Percentiles rank a stretch among this genome's conserved stretches.
These are phyloP conservation scores for Heterohyrax brucei DNA, from an alignment of 2,797 vertebrate species.

Conservation along the genomic window DNA sequence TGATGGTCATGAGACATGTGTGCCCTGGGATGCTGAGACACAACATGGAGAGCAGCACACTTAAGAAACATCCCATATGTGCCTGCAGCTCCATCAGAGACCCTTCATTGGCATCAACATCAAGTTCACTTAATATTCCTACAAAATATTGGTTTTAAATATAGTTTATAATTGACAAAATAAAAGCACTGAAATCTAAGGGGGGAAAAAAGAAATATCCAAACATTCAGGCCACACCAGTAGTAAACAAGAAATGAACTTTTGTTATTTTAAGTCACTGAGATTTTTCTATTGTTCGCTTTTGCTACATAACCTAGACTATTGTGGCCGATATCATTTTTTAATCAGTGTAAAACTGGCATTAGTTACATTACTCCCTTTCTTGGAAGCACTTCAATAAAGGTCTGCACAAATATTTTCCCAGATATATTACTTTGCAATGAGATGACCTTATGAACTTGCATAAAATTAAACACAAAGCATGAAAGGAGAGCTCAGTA, in stretches of 20 bases:
- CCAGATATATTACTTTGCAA: not conserved
- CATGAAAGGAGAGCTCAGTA: not conserved
- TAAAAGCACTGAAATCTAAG: conserved; percentile 48
- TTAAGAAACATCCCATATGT: conserved; percentile 91
- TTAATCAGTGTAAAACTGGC: not conserved
- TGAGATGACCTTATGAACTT: not conserved
- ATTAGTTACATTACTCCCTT: not conserved
- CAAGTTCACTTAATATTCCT: conserved; percentile 95
- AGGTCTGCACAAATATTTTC: not conserved
- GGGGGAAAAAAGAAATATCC: not conserved
- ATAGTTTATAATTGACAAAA: not conserved
- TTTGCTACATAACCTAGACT: not conserved
- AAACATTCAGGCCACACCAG: no score
- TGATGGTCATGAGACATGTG: not conserved
- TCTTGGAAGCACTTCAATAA: not conserved
- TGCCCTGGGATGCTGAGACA: not conserved
- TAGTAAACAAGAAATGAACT: not conserved
- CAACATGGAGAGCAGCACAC: accelerated
- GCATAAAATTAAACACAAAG: not conserved
- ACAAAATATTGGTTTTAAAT: conserved; percentile 77
- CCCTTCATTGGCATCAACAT: conserved; percentile 93
- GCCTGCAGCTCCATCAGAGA: conserved; percentile 96
- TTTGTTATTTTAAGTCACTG: not conserved
- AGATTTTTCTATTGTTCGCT: not conserved
- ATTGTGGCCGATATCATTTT: not conserved